Evolutionary conservation across 2,888 invertebrate species (phyloP).

Genomic region (Trachelus stipa): DNA sequence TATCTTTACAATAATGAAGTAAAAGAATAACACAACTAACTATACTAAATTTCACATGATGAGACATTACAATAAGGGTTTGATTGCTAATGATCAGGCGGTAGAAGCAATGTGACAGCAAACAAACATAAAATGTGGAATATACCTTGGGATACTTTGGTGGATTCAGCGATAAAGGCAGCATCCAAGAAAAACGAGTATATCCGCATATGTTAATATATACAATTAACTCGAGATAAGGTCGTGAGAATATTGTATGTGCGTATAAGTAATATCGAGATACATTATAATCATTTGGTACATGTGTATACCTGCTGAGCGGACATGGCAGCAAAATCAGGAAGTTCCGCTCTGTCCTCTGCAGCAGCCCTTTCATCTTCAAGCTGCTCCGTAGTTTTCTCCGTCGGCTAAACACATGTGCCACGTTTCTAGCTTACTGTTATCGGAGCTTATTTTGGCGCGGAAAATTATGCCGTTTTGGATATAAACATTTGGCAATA

Average conservation of each 20-base stretch:
- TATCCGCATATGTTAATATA: constrained; percentile 11
- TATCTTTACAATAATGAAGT: background rate
- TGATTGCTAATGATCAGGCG: background rate
- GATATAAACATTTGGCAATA: background rate
- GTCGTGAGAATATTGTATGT: constrained; percentile 12
- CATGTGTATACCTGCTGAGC: constrained; percentile 61
- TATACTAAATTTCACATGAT: background rate
- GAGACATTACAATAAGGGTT: background rate
- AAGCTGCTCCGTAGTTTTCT: constrained; percentile 63
- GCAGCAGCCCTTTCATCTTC: constrained; percentile 67
- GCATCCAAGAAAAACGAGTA: constrained; percentile 38
- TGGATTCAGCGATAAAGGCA: constrained; percentile 25
- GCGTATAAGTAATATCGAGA: constrained; percentile 10
- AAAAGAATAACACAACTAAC: background rate
- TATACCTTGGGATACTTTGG: constrained; percentile 30
- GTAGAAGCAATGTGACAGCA: background rate
- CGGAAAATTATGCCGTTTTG: background rate
- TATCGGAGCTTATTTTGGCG: background rate
- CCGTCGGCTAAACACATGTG: constrained; percentile 43
- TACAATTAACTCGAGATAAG: background rate
- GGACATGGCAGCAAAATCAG: constrained; percentile 67
- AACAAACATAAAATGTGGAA: background rate
- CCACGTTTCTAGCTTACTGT: constrained; percentile 35
- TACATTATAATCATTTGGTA: background rate
- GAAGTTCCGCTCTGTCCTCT: constrained; percentile 65